A percentile compares a stretch with the other conserved stretches of the same genome.
phyloP scores from a whole-genome alignment of 2,797 vertebrate species.

The Bradypus variegatus region DNA sequence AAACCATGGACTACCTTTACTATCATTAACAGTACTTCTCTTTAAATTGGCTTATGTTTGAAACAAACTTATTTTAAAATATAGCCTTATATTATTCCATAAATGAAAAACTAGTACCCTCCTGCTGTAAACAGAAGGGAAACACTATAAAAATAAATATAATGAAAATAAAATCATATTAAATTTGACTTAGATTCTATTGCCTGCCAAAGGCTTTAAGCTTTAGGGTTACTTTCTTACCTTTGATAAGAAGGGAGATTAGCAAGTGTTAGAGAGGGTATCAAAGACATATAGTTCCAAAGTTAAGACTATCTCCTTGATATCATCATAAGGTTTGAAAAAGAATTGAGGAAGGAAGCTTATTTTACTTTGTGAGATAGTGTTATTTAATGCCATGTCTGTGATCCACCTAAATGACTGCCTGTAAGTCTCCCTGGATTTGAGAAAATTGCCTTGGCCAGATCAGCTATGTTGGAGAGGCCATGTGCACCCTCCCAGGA shows the following conservation, averaged over 20 bases:
- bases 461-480: background rate
- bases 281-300: background rate
- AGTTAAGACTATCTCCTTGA: background rate
- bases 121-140: background rate
- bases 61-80: conserved; percentile 8
- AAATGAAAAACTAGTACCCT: background rate
- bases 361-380: background rate
- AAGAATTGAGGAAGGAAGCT: background rate
- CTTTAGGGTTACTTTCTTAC: background rate
- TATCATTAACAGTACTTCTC: background rate
- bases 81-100: background rate
- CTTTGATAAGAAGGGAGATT: background rate
- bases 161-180: background rate
- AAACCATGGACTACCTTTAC: background rate
- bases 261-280: background rate
- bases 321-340: background rate
- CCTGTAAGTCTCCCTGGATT: background rate
- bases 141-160: background rate
- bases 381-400: background rate
- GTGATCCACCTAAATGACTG: background rate
- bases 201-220: background rate
- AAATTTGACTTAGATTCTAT: background rate
- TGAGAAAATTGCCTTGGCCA: background rate
- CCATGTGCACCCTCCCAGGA: background rate
- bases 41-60: background rate